These are phyloP conservation scores for Mythimna impura DNA, from an alignment of 2,888 invertebrate species.

Conservation along the genomic window DNA sequence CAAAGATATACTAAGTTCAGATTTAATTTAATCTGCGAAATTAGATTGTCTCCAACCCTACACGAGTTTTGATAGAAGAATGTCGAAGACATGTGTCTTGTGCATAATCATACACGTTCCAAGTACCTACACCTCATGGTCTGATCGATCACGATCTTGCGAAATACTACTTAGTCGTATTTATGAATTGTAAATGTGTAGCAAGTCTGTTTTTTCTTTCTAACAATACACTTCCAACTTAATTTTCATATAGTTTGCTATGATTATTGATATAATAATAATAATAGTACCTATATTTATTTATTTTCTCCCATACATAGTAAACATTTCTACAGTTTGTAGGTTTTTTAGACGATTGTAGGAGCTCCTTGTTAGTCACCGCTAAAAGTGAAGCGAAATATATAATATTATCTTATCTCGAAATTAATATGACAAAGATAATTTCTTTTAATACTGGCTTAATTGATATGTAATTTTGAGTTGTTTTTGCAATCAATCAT, in stretches of 20 bases:
- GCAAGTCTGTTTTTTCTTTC: constrained; percentile 32
- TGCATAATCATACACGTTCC: constrained; percentile 41
- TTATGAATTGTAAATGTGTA: constrained; percentile 45
- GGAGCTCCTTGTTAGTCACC: constrained; percentile 4
- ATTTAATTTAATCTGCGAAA: background rate
- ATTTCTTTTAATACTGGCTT: constrained; percentile 21
- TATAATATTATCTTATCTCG: constrained; percentile 31
- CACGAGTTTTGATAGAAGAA: constrained; percentile 32
- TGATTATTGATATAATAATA: constrained; percentile 18
- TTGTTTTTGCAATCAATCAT: constrained; percentile 15
- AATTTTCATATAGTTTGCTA: constrained; percentile 19
- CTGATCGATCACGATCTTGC: constrained; percentile 72
- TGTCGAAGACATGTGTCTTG: constrained; percentile 44
- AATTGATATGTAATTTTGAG: constrained; percentile 25
- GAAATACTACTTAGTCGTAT: constrained; percentile 68
- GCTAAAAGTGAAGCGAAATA: constrained; percentile 7
- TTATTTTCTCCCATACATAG: no score
- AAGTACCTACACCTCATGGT: constrained; percentile 64
- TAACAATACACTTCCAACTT: constrained; percentile 27
- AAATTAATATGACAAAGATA: constrained; percentile 30
- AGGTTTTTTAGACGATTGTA: constrained; percentile 1
- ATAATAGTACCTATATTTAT: no score
- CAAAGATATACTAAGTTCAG: no score
- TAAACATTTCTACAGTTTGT: no score
- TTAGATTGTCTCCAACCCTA: constrained; percentile 20